Percentiles rank a stretch among this genome's conserved stretches.
phyloP scores from a whole-genome alignment of 1,140 invertebrate species.

The Drosophila mauritiana region DNA sequence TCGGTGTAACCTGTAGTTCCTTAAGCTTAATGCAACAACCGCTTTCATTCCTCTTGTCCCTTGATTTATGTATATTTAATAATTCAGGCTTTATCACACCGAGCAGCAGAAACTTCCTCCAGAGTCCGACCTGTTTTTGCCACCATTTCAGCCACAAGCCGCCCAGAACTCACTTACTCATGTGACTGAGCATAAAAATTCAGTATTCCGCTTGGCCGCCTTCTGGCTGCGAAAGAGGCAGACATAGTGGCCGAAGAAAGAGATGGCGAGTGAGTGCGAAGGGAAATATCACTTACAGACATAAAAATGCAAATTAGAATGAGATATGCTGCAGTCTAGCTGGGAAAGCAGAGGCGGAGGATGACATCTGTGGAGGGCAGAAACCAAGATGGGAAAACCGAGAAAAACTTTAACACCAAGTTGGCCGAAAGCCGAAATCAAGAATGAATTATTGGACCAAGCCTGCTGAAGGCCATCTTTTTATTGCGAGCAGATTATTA shows the following conservation, averaged over 20 bases:
- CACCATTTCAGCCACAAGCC: constrained; percentile 22
- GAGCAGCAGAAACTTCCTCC: constrained; percentile 40
- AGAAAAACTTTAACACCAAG: constrained; percentile 33
- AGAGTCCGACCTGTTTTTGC: neutral
- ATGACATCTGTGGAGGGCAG: constrained; percentile 26
- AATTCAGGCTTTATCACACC: constrained; percentile 75
- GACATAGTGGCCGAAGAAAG: constrained; percentile 8
- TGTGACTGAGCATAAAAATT: constrained; percentile 52
- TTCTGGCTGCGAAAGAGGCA: constrained; percentile 16
- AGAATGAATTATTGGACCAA: constrained; percentile 43
- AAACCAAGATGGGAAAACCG: constrained; percentile 6
- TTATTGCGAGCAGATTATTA: constrained; percentile 48
- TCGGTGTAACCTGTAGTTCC: constrained; percentile 4
- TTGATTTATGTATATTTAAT: constrained; percentile 80
- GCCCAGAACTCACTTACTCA: constrained; percentile 37
- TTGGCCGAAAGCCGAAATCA: constrained; percentile 28
- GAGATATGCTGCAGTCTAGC: constrained; percentile 43
- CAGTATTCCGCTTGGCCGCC: constrained; percentile 46
- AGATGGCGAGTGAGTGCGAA: constrained; percentile 1
- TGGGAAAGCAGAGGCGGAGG: constrained; percentile 8
- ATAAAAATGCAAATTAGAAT: constrained; percentile 74
- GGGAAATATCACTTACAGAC: constrained; percentile 56
- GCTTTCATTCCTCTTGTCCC: constrained; percentile 24
- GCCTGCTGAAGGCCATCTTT: constrained; percentile 18
- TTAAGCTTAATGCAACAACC: constrained; percentile 3